Evolutionary conservation across 92 coral and sea anemone genomes (phyloP).

Genomic region (Actinernus sp.): DNA sequence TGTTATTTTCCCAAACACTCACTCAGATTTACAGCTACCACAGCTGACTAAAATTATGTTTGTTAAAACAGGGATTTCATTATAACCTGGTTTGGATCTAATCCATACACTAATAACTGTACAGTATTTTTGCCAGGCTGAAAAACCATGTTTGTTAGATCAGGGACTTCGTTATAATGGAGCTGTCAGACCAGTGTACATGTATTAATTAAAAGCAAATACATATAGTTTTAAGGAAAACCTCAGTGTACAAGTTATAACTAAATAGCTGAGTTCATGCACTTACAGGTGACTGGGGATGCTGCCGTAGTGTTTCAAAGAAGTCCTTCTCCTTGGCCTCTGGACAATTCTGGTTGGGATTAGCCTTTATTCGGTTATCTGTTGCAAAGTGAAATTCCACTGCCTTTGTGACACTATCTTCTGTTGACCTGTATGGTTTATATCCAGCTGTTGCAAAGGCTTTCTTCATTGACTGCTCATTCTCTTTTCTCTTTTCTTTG

Average conservation of each 20-base stretch:
- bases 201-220: no score
- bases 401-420: conserved; percentile 76
- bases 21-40: no score
- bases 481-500: conserved; percentile 65
- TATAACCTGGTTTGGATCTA: no score
- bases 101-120: no score
- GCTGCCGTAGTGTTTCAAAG: conserved; percentile 82
- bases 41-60: no score
- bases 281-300: conserved; percentile 96
- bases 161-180: no score
- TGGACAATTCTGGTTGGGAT: conserved; percentile 23
- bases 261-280: no score
- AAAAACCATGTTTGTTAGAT: no score
- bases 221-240: neutral
- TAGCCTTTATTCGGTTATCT: conserved; percentile 75
- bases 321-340: conserved; percentile 75
- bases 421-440: conserved; percentile 77
- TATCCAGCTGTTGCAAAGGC: conserved; percentile 81
- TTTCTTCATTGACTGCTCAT: conserved; percentile 90
- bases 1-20: no score
- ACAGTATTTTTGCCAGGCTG: no score
- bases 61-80: no score
- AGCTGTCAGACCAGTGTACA: no score
- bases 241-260: neutral
- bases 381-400: conserved; percentile 95